Conservation (phyloP, 2,113 vertebrate genomes). For the Centropus unirufus region DNA sequence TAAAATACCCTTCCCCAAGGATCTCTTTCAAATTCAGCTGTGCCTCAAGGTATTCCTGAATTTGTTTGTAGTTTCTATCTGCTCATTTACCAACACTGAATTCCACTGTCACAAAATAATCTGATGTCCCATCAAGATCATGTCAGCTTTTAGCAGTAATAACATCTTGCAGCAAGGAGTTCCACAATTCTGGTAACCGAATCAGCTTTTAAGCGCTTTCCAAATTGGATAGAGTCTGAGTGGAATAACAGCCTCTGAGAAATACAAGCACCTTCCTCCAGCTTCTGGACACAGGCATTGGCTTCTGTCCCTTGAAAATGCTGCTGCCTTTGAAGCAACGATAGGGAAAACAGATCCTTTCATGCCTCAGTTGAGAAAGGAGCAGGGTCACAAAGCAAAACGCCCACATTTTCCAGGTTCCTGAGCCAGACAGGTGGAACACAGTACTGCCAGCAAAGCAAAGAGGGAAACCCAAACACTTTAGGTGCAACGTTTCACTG, state of each 20-base stretch:
- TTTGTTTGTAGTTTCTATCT: neutral
- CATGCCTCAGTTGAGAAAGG: neutral
- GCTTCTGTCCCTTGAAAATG: neutral
- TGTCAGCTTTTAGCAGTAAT: neutral
- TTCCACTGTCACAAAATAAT: neutral
- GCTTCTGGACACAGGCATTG: neutral
- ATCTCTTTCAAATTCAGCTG: neutral
- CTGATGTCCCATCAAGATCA: neutral
- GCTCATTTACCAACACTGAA: neutral
- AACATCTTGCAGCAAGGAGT: neutral
- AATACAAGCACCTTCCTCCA: neutral
- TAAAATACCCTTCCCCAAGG: neutral
- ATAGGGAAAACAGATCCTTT: neutral
- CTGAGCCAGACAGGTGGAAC: slow-evolving; percentile 22
- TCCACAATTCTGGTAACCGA: neutral
- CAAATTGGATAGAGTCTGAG: neutral
- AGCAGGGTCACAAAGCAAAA: neutral
- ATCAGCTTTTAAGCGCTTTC: neutral
- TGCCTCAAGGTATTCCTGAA: neutral
- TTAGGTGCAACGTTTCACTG: neutral
- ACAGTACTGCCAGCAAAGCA: neutral
- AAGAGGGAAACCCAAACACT: neutral
- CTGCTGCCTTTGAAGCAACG: neutral
- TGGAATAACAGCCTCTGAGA: neutral
- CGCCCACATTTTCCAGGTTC: neutral